Conservation (phyloP, 2,113 vertebrate species). For the Eulacestoma nigropectus region DNA sequence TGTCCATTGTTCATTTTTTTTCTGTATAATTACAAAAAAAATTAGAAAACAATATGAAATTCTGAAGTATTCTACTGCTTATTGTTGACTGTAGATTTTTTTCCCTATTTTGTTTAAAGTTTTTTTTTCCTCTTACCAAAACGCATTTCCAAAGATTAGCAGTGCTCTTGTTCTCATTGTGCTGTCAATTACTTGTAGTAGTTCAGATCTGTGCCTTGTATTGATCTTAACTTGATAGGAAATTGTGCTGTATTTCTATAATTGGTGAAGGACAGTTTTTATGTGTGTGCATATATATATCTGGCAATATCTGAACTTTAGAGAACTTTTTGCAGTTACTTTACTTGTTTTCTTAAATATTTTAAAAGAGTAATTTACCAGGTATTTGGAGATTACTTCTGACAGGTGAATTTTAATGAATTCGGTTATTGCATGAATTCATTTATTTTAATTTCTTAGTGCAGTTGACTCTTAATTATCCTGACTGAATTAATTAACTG, state of each 20-base stretch:
- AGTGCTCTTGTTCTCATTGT: background rate
- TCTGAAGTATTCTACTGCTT: background rate
- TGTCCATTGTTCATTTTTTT: background rate
- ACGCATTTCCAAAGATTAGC: background rate
- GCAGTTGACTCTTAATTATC: background rate
- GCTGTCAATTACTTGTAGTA: background rate
- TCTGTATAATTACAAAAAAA: background rate
- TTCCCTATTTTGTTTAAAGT: background rate
- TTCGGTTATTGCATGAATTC: background rate
- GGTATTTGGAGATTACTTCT: background rate
- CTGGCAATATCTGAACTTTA: background rate
- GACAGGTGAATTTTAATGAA: background rate
- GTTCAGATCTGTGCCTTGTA: background rate
- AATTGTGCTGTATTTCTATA: background rate
- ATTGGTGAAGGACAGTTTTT: background rate
- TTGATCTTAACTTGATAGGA: background rate
- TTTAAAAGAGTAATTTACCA: background rate
- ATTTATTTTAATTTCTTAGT: background rate
- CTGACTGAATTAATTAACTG: background rate
- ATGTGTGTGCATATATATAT: rapidly evolving
- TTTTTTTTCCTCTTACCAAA: background rate
- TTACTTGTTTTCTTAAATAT: background rate
- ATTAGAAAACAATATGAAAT: background rate
- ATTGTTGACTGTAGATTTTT: background rate
- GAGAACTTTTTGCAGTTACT: background rate